A percentile compares a stretch with the other conserved stretches of the same genome.
Evolutionary conservation across 2,797 vertebrate genomes (phyloP).

Genomic region (Hippopotamyrus pictus): DNA sequence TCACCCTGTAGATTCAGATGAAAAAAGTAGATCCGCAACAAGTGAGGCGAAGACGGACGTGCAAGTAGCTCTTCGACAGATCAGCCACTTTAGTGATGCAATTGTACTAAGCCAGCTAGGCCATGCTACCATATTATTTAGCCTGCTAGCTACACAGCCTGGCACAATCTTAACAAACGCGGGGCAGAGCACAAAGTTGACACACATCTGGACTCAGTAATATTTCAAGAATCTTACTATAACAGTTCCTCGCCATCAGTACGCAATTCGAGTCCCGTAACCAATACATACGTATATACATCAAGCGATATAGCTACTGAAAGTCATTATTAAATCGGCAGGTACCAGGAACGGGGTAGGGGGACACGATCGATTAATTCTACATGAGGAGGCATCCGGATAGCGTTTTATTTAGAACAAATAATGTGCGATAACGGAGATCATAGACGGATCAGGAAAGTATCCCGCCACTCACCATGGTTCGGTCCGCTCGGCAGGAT

Average conservation of each 20-base stretch:
- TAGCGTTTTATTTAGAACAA: neutral
- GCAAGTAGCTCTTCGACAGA: neutral
- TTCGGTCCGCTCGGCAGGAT: constrained; percentile 31
- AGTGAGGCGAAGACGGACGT: neutral
- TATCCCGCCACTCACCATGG: constrained; percentile 53
- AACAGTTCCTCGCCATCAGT: neutral
- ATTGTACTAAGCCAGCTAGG: neutral
- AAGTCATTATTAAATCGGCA: neutral
- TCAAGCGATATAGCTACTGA: neutral
- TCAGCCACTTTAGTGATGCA: neutral
- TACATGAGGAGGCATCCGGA: neutral
- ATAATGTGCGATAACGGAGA: neutral
- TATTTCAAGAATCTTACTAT: neutral
- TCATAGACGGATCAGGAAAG: too few relatives aligned
- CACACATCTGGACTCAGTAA: neutral
- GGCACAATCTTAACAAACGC: neutral
- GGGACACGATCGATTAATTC: neutral
- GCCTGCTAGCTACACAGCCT: neutral
- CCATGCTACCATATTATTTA: neutral
- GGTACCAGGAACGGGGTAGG: neutral
- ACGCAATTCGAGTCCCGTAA: neutral
- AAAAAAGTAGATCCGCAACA: neutral
- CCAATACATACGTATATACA: neutral
- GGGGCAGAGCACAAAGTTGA: neutral
- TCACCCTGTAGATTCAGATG: neutral